Conservation (phyloP, 23 tunicate species). For the Pegea sp. region DNA sequence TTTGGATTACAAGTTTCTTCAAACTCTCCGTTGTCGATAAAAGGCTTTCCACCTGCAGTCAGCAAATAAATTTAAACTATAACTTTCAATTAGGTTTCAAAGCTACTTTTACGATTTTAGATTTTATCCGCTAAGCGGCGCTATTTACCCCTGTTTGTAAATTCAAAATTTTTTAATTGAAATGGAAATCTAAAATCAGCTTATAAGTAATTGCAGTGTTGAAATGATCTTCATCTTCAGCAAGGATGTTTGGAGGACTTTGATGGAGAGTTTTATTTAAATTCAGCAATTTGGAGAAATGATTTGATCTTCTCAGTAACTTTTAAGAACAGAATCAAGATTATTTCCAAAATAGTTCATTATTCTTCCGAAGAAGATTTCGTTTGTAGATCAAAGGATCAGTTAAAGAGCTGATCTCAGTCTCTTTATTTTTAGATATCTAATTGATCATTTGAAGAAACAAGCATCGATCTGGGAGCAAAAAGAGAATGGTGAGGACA, state of each 20-base stretch:
- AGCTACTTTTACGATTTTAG: too few relatives aligned
- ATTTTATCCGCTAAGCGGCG: too few relatives aligned
- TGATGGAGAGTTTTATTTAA: slow-evolving; percentile 29
- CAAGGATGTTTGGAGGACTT: slow-evolving; percentile 5
- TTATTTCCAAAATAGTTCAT: slow-evolving; percentile 8
- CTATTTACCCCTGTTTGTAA: too few relatives aligned
- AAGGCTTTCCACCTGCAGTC: too few relatives aligned
- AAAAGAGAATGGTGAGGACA: slow-evolving; percentile 64
- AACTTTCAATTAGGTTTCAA: too few relatives aligned
- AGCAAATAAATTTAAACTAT: too few relatives aligned
- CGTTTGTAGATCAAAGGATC: slow-evolving; percentile 16
- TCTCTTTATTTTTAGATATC: too few relatives aligned
- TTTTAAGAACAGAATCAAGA: slow-evolving; percentile 57
- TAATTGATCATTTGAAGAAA: background rate
- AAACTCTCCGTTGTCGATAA: too few relatives aligned
- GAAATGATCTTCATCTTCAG: background rate
- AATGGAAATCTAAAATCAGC: too few relatives aligned
- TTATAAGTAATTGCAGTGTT: background rate
- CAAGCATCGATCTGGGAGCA: background rate
- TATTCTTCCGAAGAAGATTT: background rate
- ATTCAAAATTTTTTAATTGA: too few relatives aligned
- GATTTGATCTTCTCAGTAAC: slow-evolving; percentile 29
- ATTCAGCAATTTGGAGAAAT: slow-evolving; percentile 52
- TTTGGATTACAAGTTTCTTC: too few relatives aligned
- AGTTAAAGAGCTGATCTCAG: too few relatives aligned